Conservation (phyloP, 2,888 invertebrate genomes). For the Aphodius granarius region DNA sequence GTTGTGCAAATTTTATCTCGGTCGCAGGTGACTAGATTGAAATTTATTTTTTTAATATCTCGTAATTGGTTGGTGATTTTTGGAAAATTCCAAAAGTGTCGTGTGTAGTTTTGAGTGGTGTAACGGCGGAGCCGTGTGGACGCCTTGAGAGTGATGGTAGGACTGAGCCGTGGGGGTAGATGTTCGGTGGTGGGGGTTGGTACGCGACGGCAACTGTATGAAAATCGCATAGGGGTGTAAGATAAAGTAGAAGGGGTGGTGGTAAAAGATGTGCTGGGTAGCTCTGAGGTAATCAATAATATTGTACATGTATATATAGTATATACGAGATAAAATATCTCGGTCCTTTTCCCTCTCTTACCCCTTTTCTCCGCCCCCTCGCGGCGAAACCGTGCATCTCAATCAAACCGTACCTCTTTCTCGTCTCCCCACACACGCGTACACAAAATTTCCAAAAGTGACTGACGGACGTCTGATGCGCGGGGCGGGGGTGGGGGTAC, state of each 20-base stretch:
- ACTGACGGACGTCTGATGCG: background rate
- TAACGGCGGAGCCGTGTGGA: background rate
- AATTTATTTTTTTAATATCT: background rate
- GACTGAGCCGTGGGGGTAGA: background rate
- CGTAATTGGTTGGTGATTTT: background rate
- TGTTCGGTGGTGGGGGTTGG: background rate
- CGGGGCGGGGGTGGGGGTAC: background rate
- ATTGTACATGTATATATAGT: slow-evolving; percentile 39
- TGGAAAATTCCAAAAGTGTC: background rate
- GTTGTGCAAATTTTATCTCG: background rate
- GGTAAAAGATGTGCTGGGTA: slow-evolving; percentile 36
- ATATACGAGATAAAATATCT: slow-evolving; percentile 34
- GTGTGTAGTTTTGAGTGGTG: background rate
- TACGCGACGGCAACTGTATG: slow-evolving; percentile 5
- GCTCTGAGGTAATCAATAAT: slow-evolving; percentile 40
- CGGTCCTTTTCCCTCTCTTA: slow-evolving; percentile 20
- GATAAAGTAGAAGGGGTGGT: slow-evolving; percentile 39
- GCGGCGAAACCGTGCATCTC: slow-evolving; percentile 4
- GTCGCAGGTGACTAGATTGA: background rate
- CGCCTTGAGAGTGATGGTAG: background rate
- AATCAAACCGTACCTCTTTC: slow-evolving; percentile 2
- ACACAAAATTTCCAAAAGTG: slow-evolving; percentile 1
- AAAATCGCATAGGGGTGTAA: slow-evolving; percentile 28
- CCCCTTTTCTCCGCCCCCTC: slow-evolving; percentile 7
- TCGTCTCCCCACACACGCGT: background rate